Conservation (phyloP, 2,113 vertebrate species). For the Ctenodactylus gundi region DNA sequence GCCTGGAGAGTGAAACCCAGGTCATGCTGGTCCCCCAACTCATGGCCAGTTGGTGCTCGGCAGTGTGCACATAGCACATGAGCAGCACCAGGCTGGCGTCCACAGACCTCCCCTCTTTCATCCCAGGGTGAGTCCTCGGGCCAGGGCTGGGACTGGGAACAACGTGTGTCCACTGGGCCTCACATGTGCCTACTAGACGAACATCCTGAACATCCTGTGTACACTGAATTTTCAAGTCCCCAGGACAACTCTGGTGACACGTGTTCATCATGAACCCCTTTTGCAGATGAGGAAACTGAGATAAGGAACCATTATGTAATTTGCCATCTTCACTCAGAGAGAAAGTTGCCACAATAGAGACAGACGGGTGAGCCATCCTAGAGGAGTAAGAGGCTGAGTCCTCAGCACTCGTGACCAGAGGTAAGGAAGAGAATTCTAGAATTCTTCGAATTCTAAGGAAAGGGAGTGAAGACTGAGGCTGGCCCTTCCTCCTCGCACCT, state of each 20-base stretch:
- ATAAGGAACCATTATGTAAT: background rate
- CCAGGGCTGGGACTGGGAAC: background rate
- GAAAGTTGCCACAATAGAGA: background rate
- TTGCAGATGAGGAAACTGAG: background rate
- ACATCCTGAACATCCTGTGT: background rate
- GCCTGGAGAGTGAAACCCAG: background rate
- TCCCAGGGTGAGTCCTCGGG: rapidly evolving
- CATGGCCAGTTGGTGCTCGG: rapidly evolving
- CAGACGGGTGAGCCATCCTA: background rate
- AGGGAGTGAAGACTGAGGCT: rapidly evolving
- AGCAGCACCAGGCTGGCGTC: background rate
- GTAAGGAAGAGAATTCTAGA: background rate
- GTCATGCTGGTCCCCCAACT: rapidly evolving
- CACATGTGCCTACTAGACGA: background rate
- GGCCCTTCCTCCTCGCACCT: background rate
- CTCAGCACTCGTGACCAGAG: background rate
- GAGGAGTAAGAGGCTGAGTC: background rate
- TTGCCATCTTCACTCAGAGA: background rate
- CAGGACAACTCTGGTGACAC: background rate
- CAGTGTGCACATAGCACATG: too few relatives aligned
- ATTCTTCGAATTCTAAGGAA: background rate
- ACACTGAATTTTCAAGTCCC: background rate
- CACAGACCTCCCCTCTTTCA: background rate
- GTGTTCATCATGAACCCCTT: background rate
- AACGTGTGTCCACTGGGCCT: background rate